Percentiles rank a stretch among this genome's conserved stretches.
Evolutionary conservation across 2,888 invertebrate genomes (phyloP).

Genomic region (Bedellia somnulentella): DNA sequence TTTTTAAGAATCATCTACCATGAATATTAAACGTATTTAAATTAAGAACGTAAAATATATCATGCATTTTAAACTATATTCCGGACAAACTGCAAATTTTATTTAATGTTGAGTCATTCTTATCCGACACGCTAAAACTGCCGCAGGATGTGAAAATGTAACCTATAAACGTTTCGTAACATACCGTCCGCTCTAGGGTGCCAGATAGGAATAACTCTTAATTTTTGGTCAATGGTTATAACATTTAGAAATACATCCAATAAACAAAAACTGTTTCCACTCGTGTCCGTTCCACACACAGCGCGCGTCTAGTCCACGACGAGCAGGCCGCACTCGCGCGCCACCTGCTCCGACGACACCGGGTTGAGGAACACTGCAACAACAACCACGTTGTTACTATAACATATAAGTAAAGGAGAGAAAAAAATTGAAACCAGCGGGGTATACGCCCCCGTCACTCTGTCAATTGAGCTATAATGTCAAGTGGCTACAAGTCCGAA

Average conservation of each 20-base stretch:
- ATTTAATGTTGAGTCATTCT: too few species aligned
- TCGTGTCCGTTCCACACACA: not conserved
- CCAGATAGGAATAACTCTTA: not conserved
- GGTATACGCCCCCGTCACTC: too few species aligned
- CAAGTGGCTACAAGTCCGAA: too few species aligned
- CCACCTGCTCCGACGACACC: slow-evolving; percentile 77
- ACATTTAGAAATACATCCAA: too few species aligned
- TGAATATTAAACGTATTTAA: too few species aligned
- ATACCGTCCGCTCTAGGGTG: not conserved
- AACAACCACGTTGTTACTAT: slow-evolving; percentile 7
- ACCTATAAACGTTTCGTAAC: slow-evolving; percentile 11
- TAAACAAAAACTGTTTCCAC: too few species aligned
- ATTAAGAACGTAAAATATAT: too few species aligned
- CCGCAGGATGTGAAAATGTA: slow-evolving; percentile 11
- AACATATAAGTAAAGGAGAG: not conserved
- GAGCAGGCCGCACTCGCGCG: slow-evolving; percentile 73
- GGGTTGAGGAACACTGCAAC: slow-evolving; percentile 65
- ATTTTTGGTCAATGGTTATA: too few species aligned
- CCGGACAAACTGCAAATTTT: too few species aligned
- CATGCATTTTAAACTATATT: too few species aligned
- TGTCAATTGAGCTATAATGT: too few species aligned
- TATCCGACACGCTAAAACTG: not conserved
- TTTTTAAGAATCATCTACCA: too few species aligned
- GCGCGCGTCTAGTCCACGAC: slow-evolving; percentile 26
- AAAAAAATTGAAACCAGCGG: not conserved